Base-by-base conservation (phyloP, 2,797 vertebrate genomes). In the Diglossa cyanea region DNA sequence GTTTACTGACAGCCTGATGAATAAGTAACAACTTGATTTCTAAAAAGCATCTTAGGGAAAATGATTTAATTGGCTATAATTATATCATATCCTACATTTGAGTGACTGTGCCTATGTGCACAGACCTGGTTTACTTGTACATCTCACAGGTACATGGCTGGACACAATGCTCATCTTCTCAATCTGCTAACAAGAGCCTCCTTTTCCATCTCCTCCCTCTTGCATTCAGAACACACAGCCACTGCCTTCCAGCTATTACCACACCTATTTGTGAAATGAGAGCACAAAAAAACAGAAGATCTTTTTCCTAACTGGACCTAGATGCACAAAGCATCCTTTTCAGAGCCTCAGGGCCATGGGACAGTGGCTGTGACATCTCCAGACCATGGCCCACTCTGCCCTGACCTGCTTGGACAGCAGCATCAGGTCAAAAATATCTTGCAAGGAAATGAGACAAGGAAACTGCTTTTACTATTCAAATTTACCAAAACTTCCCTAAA, bases 1-100 rank as follows among this genome's bases (percentile, higher is more conserved):
- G 81, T 95, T 94, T 95, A 65, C 89, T 86, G 89, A 87, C 85
- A 73, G 57, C 55, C 78, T 96, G 87, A 91, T 90, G 94, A 96
- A 37, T 45, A 80, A 90, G 68, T 88, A 87, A 92, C 48, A 90
- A 79, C 65, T 92, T 89, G 81, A 89, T 94, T 93, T 94, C 75
- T 86, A 28, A 91, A 91, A 82, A 53, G 26, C 63, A 28, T 86
- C 78, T 94, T 72, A 75, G 65, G 28, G 86, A 86, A 94, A 87
- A 91, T 35, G 10, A 48, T 85, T 90, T 91, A 96, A 93, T 95
- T 86, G 40, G 6, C 45, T 76, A 40, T 86, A 88, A 94, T 95
- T 84, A 82, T 73, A 51, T 67, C 5, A 1, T 73, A 70, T 91
- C 73, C 82, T 72, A 35, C 58, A 44, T 58, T 88, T 89, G 54